Base-by-base conservation (phyloP, 2,888 invertebrate species). In the Ormyrus nitidulus region DNA sequence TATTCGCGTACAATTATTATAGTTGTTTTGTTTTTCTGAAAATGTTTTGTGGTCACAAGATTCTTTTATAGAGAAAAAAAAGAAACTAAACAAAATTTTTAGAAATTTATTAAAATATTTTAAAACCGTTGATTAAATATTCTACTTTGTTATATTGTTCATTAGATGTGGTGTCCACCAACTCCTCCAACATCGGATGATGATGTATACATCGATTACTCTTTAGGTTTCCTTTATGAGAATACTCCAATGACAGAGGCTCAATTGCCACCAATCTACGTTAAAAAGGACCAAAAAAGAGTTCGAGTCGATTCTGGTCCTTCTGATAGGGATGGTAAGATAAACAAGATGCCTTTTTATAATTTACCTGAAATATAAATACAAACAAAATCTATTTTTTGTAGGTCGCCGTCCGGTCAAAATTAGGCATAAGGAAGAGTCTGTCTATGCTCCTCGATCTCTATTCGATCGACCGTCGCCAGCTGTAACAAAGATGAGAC, bases 141-240 rank as follows among this genome's bases (percentile, higher is more conserved):
- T 54, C 53, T 64, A 61, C 69, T 65, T 65, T 11, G 4, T 34
- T 73, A 53, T 62, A 75, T n/a, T 80, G 9, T 69, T 34, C 4
- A 87, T 85, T 91, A 98, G 98, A 94, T 97, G 93, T 99, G 99
- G 98, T 95, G 96, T 85, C 99, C 99, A 75, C 99, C 98, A 78
- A 99, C 99, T 34, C 99, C 99, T 79, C 98, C 99, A 10, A 95
- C 96, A 89, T 96, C 96, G 90, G 98, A 98, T 87, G 95, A 95
- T 88, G 99, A 99, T 91, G 93, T 98, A 78, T 98, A 98, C 92
- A 94, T 97, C 84, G 98, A 99, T 90, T 93, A 94, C 85, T 95
- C 96, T 81, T 91, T 97, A 90, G 93, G 95, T 82, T 96, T 97
- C 88, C 93, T 98, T 82, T 99, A 99, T 91, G 96, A 97, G 81